These are phyloP conservation scores for Donacobius atricapilla DNA, from an alignment of 2,113 vertebrate species.

Conservation along the genomic window DNA sequence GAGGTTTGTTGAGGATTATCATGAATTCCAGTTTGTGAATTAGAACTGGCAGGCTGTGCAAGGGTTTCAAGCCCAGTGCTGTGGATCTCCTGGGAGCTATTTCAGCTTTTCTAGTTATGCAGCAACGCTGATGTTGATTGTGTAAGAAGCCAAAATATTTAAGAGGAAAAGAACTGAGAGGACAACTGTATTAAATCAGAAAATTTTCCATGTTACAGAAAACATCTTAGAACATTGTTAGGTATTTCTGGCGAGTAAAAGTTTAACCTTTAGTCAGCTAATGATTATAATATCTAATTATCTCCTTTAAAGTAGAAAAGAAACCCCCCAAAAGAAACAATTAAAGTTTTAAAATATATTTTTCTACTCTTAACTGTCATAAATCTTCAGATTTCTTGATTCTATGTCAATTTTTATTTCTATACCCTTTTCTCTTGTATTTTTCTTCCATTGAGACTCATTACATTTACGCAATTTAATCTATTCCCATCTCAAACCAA, in stretches of 20 bases:
- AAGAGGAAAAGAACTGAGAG: background rate
- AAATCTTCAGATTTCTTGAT: background rate
- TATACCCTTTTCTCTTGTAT: background rate
- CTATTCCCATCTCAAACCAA: background rate
- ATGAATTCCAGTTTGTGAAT: constrained; percentile 31
- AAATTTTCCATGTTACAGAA: constrained; percentile 4
- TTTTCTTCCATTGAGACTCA: background rate
- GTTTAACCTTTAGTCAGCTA: background rate
- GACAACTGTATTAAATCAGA: background rate
- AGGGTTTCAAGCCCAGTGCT: constrained; percentile 23
- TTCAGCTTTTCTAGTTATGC: constrained; percentile 37
- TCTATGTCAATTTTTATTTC: background rate
- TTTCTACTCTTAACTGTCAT: background rate
- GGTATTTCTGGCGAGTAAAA: background rate
- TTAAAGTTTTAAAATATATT: background rate
- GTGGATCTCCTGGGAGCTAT: constrained; percentile 1
- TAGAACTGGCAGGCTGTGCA: constrained; percentile 17
- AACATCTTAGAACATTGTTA: background rate
- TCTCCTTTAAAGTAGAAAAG: background rate
- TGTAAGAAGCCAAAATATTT: constrained; percentile 23
- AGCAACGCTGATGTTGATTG: background rate
- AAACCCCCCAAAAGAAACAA: background rate
- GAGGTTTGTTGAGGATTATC: constrained; percentile 16
- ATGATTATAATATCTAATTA: background rate
- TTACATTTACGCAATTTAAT: background rate